Base-by-base conservation (phyloP, 2,113 vertebrate genomes). In the Thomomys bottae region DNA sequence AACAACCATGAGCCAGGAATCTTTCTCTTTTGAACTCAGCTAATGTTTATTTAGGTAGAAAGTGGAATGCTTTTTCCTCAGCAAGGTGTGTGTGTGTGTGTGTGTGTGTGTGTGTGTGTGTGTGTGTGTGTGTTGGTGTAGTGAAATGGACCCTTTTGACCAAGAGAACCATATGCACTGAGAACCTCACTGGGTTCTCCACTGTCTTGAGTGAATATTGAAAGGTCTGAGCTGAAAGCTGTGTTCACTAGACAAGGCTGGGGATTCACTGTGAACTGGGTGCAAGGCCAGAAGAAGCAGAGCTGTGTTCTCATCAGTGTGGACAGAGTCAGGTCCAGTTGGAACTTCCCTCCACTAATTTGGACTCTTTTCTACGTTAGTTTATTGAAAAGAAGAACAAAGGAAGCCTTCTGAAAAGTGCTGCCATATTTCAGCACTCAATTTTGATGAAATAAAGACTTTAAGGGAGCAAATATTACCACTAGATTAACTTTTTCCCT, bases 371-470 rank as follows among this genome's bases (percentile, higher is more conserved):
- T 91, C 63, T 93, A 32, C 15, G 64, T 64, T 54, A 17, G 45
- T 92, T 77, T 72, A 40, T 84, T 72, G 67, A 77, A 68, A 26
- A 49, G 6, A n/a, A 34, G 24, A n/a, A 76, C 80, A 80, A 88
- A 86, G 8, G 6, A 85, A 91, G 40, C 45, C 21, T 17, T 83
- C 23, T 84, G 67, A 42, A 83, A 80, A 90, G 34, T 28, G 8
- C 18, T 17, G 15, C 18, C 40, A 40, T 67, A 90, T 84, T 68
- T 24, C 36, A 18, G 24, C 64, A 45, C 7, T 14, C 61, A 24
- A 82, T 85, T 88, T 87, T 90, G n/a, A 77, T 84, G 38, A 49
- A 77, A 88, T n/a, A 71, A 82, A 34, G 14, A 40, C 54, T 72
- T 66, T 75, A 76, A 87, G 38, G 24, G 88, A 59, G 14, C 8